Percentiles rank a stretch among this genome's conserved stretches.
Conservation (phyloP, 2,888 invertebrate species). For the Adelognathus sp. region DNA sequence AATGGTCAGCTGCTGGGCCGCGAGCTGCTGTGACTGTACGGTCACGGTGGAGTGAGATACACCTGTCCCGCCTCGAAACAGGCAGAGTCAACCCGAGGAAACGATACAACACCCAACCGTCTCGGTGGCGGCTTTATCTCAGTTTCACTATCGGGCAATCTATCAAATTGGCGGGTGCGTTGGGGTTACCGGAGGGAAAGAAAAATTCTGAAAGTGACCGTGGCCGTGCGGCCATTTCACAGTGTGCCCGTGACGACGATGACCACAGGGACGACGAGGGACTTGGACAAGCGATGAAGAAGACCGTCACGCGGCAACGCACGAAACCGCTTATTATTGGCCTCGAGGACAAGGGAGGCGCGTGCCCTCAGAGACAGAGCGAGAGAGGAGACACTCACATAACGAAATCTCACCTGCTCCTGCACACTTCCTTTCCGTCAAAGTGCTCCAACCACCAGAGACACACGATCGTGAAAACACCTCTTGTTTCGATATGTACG, state of each 20-base stretch:
- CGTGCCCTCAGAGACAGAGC: no score
- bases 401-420: constrained; percentile 63
- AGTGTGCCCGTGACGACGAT: constrained; percentile 63
- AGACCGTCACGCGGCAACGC: constrained; percentile 19
- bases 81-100: no score
- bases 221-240: constrained; percentile 67
- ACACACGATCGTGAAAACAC: neutral
- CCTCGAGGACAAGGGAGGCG: constrained; percentile 44
- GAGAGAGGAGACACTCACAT: neutral
- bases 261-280: constrained; percentile 27
- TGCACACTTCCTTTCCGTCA: neutral
- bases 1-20: constrained; percentile 51
- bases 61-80: constrained; percentile 46
- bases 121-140: constrained; percentile 59
- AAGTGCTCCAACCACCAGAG: constrained; percentile 23
- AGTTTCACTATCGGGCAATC: constrained; percentile 72
- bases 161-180: constrained; percentile 71
- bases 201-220: constrained; percentile 64
- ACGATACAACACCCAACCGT: constrained; percentile 25
- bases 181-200: constrained; percentile 26
- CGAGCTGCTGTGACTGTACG: constrained; percentile 29
- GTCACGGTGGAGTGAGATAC: constrained; percentile 45
- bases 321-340: constrained; percentile 55
- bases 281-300: constrained; percentile 38
- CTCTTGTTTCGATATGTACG: constrained; percentile 39